Evolutionary conservation across 2,797 vertebrate species (phyloP).

Genomic region (Cyprinella venusta): DNA sequence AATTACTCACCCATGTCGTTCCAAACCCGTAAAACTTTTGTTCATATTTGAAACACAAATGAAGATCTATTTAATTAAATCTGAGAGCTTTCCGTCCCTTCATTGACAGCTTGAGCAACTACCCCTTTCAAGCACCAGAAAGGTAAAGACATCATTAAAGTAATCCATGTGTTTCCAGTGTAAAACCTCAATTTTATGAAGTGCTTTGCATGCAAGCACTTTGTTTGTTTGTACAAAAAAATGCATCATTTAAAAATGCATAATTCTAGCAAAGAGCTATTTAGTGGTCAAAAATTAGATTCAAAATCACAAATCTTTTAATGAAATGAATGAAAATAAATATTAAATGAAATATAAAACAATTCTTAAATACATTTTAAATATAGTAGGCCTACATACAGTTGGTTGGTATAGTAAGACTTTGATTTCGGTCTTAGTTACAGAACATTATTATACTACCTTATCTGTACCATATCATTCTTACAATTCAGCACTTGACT

Average conservation of each 20-base stretch:
- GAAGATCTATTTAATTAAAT: neutral
- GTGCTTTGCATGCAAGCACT: no score
- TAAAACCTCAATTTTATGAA: neutral
- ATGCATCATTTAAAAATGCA: no score
- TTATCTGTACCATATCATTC: conserved; percentile 36
- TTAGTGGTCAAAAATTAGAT: neutral
- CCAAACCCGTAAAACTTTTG: neutral
- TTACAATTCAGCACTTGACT: neutral
- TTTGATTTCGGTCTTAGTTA: conserved; percentile 3
- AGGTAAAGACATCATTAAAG: neutral
- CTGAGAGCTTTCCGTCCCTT: neutral
- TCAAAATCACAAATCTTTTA: conserved; percentile 21
- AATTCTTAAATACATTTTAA: conserved; percentile 46
- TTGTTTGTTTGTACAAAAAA: no score
- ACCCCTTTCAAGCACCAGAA: neutral
- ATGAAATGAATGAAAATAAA: conserved; percentile 51
- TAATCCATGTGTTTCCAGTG: neutral
- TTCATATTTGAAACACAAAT: neutral
- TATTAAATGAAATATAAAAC: conserved; percentile 39
- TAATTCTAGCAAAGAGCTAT: neutral
- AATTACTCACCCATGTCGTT: neutral
- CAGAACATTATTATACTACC: neutral
- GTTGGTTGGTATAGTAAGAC: neutral
- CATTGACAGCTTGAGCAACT: neutral
- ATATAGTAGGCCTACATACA: conserved; percentile 24